Conservation (phyloP, 2,797 vertebrate genomes). For the Pampus argenteus region DNA sequence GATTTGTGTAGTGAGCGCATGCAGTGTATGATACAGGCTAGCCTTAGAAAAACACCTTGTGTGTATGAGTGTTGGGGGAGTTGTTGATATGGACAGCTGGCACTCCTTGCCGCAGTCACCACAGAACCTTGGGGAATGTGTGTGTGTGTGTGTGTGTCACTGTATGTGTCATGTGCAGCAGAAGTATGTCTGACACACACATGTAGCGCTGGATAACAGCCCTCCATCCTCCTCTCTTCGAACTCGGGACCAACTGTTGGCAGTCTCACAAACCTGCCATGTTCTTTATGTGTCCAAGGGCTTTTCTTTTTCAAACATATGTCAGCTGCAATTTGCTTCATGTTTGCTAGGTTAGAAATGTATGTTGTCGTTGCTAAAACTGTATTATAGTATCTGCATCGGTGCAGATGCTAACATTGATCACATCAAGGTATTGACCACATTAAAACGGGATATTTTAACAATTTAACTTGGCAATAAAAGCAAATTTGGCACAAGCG, state of each 20-base stretch:
- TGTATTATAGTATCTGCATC: background rate
- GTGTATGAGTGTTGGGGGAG: conserved; percentile 39
- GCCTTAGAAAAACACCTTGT: conserved; percentile 44
- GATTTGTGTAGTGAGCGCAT: conserved; percentile 5
- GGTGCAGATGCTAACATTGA: background rate
- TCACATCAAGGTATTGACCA: background rate
- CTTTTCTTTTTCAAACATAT: conserved; percentile 2
- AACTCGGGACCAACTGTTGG: conserved; percentile 48
- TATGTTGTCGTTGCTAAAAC: background rate
- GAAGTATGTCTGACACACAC: conserved; percentile 45
- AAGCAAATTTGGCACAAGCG: background rate
- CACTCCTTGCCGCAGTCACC: conserved; percentile 60
- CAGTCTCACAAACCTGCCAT: conserved; percentile 24
- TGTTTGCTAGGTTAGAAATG: background rate
- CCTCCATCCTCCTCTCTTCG: conserved; percentile 9
- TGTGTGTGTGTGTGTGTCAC: conserved; percentile 15
- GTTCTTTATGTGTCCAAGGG: conserved; percentile 12
- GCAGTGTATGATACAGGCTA: conserved; percentile 5
- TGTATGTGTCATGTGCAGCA: conserved; percentile 44
- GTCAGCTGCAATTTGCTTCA: background rate
- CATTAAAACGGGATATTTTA: background rate
- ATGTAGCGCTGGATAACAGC: conserved; percentile 26
- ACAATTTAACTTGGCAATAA: background rate
- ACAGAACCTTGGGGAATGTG: conserved; percentile 44
- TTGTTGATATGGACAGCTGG: conserved; percentile 71